Percentiles rank a stretch among this genome's conserved stretches.
phyloP scores from a whole-genome alignment of 2,797 vertebrate species.

The Halcyon chelicuti region DNA sequence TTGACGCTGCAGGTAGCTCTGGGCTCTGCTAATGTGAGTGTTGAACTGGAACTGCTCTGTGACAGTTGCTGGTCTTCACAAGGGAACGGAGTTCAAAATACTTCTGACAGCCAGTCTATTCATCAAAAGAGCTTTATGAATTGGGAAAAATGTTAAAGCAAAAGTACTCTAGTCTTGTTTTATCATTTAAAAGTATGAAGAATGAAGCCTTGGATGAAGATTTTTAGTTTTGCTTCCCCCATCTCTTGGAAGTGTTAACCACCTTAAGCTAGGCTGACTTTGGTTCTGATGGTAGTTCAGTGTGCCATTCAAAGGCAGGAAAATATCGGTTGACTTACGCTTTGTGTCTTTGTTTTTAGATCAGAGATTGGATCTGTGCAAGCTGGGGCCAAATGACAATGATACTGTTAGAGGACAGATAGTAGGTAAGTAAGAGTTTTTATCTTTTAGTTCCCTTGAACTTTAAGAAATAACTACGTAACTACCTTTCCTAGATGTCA shows the following conservation, averaged over 20 bases:
- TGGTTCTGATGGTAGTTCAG: not conserved
- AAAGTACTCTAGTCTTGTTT: not conserved
- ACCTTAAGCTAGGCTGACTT: not conserved
- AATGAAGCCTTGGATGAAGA: not conserved
- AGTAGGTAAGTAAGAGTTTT: conserved; percentile 87
- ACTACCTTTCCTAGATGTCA: not conserved
- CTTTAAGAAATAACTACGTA: not conserved
- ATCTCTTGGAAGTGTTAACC: not conserved
- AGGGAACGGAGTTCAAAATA: not conserved
- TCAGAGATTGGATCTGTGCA: conserved; percentile 95
- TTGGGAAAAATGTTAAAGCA: not conserved
- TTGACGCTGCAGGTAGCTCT: not conserved
- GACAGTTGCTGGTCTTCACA: not conserved
- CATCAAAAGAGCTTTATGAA: not conserved
- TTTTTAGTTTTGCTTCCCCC: not conserved
- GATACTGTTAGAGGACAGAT: conserved; percentile 97
- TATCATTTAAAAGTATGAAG: not conserved
- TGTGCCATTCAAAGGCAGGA: not conserved
- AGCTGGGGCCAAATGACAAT: conserved; percentile 94
- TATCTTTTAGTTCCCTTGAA: not conserved
- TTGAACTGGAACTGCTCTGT: not conserved
- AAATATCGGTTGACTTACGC: not conserved
- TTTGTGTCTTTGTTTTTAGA: conserved; percentile 76
- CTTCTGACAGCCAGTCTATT: not conserved
- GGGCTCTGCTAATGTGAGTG: not conserved